phyloP scores from a whole-genome alignment of 2,888 invertebrate species.

The Cataglyphis albicans region DNA sequence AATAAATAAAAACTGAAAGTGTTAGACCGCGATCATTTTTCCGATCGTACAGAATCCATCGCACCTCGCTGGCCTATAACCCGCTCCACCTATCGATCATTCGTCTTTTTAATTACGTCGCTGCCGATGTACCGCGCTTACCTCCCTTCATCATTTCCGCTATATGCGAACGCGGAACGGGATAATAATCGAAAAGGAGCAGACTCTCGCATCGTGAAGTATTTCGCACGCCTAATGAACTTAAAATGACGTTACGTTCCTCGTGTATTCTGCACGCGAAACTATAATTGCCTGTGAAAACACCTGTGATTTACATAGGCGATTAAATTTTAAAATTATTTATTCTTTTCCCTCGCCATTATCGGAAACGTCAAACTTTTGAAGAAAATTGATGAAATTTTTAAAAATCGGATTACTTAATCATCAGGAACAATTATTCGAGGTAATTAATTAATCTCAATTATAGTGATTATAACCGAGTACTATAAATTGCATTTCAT shows the following conservation, averaged over 20 bases:
- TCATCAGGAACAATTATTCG: neutral
- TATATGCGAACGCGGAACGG: neutral
- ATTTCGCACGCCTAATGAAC: constrained; percentile 34
- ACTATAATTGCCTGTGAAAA: constrained; percentile 19
- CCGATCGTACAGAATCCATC: constrained; percentile 13
- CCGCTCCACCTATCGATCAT: constrained; percentile 36
- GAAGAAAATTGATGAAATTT: neutral
- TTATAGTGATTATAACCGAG: neutral
- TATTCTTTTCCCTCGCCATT: neutral
- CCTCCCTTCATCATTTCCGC: constrained; percentile 33
- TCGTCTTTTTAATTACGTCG: constrained; percentile 31
- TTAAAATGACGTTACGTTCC: constrained; percentile 11
- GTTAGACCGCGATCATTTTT: neutral
- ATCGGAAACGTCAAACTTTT: neutral
- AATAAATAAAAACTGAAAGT: neutral
- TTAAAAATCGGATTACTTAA: neutral
- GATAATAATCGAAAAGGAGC: constrained; percentile 35
- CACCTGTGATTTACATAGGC: neutral
- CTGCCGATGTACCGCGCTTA: constrained; percentile 10
- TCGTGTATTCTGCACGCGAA: neutral
- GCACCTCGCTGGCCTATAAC: constrained; percentile 20
- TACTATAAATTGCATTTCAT: neutral
- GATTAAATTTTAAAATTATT: neutral
- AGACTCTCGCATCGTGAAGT: neutral
- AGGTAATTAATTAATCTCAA: constrained; percentile 8